phyloP scores from a whole-genome alignment of 1,140 invertebrate genomes.

The Papilio machaon region DNA sequence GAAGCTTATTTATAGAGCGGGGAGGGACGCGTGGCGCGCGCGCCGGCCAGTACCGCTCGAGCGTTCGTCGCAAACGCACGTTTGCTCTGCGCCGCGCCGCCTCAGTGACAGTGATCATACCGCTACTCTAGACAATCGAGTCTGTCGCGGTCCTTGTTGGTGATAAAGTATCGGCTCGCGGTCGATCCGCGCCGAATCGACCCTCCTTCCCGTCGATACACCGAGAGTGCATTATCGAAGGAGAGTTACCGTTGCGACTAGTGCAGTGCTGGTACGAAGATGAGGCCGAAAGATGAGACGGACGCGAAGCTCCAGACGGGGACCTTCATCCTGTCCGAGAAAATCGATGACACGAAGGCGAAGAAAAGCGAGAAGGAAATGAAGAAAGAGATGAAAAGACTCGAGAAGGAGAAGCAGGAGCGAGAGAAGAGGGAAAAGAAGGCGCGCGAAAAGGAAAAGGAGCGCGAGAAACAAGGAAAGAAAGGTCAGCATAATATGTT shows the following conservation, averaged over 20 bases:
- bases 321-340: slow-evolving; percentile 81
- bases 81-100: slow-evolving; percentile 40
- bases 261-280: slow-evolving; percentile 50
- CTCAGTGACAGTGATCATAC: slow-evolving; percentile 68
- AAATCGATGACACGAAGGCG: slow-evolving; percentile 79
- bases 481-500: slow-evolving; percentile 71
- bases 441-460: slow-evolving; percentile 79
- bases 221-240: slow-evolving; percentile 69
- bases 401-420: slow-evolving; percentile 80
- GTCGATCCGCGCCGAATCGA: slow-evolving; percentile 62
- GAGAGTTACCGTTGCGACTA: slow-evolving; percentile 60
- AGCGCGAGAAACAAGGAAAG: slow-evolving; percentile 79
- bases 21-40: slow-evolving; percentile 59
- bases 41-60: slow-evolving; percentile 45
- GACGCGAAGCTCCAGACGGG: slow-evolving; percentile 75
- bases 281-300: slow-evolving; percentile 79
- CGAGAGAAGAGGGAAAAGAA: slow-evolving; percentile 81
- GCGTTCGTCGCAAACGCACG: slow-evolving; percentile 46
- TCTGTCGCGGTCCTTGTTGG: slow-evolving; percentile 47
- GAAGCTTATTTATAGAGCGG: slow-evolving; percentile 75
- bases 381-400: slow-evolving; percentile 81
- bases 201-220: slow-evolving; percentile 53
- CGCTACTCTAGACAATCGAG: slow-evolving; percentile 68
- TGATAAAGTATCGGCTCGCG: slow-evolving; percentile 60
- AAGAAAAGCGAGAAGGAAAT: slow-evolving; percentile 80